Evolutionary conservation across 37 sponge, comb jelly and placozoan genomes (phyloP), one percentile per base, ranked within the genome.

Genomic region (Oopsacas minuta): DNA sequence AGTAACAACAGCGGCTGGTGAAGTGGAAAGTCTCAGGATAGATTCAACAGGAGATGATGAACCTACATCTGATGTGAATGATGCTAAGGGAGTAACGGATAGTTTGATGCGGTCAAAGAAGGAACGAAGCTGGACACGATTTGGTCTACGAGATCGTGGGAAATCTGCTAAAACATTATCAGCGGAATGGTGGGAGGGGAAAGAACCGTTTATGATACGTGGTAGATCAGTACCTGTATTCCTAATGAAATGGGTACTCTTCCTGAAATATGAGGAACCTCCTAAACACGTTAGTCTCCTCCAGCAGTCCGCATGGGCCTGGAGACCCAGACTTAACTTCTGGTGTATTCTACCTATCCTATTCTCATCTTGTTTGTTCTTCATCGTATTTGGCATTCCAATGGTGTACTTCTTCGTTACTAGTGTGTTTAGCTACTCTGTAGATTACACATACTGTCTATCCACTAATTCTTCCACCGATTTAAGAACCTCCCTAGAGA

Each of bases 321-420:
- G 75, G 75, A 10, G 75, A n/a, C 75, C 75, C 75, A 10, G 75
- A n/a, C 30, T 61, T 3, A 61, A 61, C 22, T 61, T 61, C 75
- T 61, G 75, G 75, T 61, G 75, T n/a, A 34, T 61, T 25, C 22
- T 61, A 5, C 75, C 75, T n/a, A 61, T 61, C 75, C 75, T 61
- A 12, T 25, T 61, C 7, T 25, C 75, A 20, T 32, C 75, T 5
- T 10, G 28, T n/a, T 7, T n/a, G 1, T 61, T 61, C 75, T 61
- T 61, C 75, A 61, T 61, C 22, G 30, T 12, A 7, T 61, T 61
- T 34, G 75, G 75, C 75, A n/a, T 61, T 61, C 75, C 75, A n/a
- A 61, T 61, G 75, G 30, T 61, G 20, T 10, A 25, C 75, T 61
- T 61, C 75, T n/a, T 25, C 32, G 30, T 61, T 7, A 10, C 30